phyloP scores from a whole-genome alignment of 2,888 invertebrate species.

The Polyommatus icarus region DNA sequence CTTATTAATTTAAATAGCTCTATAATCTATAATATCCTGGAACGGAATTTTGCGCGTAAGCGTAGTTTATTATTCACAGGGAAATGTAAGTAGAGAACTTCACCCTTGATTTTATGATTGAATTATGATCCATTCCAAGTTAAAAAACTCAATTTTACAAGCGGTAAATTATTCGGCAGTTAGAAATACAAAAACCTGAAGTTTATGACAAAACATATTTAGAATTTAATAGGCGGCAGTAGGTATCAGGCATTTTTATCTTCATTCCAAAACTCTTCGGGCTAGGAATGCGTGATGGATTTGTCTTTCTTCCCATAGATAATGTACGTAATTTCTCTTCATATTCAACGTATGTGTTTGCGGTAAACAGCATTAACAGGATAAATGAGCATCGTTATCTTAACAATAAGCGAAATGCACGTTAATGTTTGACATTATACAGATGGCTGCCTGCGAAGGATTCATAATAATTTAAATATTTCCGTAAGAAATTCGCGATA shows the following conservation, averaged over 20 bases:
- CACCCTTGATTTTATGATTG: no score
- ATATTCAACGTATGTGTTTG: constrained; percentile 13
- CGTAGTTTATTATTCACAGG: background rate
- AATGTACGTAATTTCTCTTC: constrained; percentile 5
- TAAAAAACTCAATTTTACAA: no score
- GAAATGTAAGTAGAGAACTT: no score
- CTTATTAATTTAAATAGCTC: constrained; percentile 14
- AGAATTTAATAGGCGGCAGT: background rate
- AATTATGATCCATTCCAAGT: no score
- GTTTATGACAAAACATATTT: no score
- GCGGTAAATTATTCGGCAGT: no score
- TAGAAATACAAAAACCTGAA: no score
- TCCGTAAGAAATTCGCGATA: constrained; percentile 1
- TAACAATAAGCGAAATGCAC: constrained; percentile 24
- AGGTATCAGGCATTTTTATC: background rate
- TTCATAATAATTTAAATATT: constrained; percentile 13
- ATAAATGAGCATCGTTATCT: constrained; percentile 19
- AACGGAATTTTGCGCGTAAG: constrained; percentile 5
- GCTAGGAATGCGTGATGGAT: constrained; percentile 13
- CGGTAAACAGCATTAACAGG: constrained; percentile 19
- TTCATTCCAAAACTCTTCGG: background rate
- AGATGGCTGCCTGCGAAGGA: background rate
- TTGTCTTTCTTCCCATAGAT: background rate
- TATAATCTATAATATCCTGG: constrained; percentile 11
- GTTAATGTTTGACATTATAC: constrained; percentile 23